Percentiles rank a stretch among this genome's conserved stretches.
phyloP scores from a whole-genome alignment of 2,113 vertebrate species.

The Perccottus glenii region DNA sequence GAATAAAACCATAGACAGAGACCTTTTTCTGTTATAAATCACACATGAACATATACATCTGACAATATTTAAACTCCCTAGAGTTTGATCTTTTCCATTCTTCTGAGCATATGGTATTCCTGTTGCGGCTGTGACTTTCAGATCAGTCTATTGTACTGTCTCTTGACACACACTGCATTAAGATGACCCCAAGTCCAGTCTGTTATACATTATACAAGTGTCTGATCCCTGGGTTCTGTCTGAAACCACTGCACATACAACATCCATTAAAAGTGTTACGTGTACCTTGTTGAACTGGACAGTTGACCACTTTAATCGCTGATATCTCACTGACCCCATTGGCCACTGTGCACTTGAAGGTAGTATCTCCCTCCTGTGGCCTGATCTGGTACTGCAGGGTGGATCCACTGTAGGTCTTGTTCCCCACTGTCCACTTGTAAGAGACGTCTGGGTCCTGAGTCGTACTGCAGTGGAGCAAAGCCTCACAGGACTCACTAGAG shows the following conservation, averaged over 20 bases:
- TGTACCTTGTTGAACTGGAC: constrained; percentile 1
- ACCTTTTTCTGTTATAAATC: too few relatives aligned
- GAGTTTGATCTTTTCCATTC: too few relatives aligned
- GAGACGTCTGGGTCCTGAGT: accelerated
- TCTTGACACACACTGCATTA: too few relatives aligned
- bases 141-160: too few relatives aligned
- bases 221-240: too few relatives aligned
- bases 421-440: constrained; percentile 49
- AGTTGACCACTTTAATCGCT: not conserved
- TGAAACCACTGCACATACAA: not conserved
- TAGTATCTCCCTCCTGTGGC: constrained; percentile 3
- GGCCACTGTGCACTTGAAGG: constrained; percentile 42
- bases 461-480: constrained; percentile 36
- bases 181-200: too few relatives aligned
- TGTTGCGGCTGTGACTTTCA: too few relatives aligned
- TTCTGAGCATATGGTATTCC: too few relatives aligned
- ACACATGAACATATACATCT: too few relatives aligned
- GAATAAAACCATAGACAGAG: too few relatives aligned
- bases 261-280: not conserved
- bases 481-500: constrained; percentile 7
- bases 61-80: too few relatives aligned
- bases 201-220: too few relatives aligned
- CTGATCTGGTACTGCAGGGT: not conserved
- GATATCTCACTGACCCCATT: not conserved
- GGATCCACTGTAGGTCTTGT: not conserved